Evolutionary conservation across 2,888 invertebrate species (phyloP).

Genomic region (Dynastes hyllus): DNA sequence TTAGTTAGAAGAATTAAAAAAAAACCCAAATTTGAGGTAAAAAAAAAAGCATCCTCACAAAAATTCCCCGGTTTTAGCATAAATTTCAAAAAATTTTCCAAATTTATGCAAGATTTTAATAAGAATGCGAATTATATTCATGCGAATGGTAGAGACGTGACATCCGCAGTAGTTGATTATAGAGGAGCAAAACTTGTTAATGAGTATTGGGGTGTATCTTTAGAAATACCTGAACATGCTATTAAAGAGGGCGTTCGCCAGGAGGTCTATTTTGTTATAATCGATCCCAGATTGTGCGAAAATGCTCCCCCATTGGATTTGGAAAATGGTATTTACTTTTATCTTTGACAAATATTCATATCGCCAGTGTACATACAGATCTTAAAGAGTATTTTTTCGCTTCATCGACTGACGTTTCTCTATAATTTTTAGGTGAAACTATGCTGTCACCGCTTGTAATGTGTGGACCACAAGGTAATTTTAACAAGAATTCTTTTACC

Average conservation of each 20-base stretch:
- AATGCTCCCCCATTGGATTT: constrained; percentile 88
- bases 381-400: constrained; percentile 56
- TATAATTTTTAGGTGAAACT: constrained; percentile 84
- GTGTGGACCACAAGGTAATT: constrained; percentile 94
- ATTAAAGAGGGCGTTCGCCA: constrained; percentile 87
- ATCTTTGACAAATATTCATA: constrained; percentile 38
- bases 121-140: constrained; percentile 57
- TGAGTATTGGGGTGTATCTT: constrained; percentile 91
- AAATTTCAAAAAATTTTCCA: constrained; percentile 61
- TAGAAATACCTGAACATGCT: constrained; percentile 92
- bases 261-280: constrained; percentile 94
- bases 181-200: constrained; percentile 89
- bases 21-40: too few relatives aligned
- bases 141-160: constrained; percentile 69
- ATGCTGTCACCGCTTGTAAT: constrained; percentile 95
- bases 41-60: constrained; percentile 63
- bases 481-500: too few relatives aligned
- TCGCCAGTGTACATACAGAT: constrained; percentile 63
- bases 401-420: constrained; percentile 54
- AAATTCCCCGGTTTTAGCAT: constrained; percentile 59
- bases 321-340: constrained; percentile 83
- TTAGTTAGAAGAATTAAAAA: too few relatives aligned
- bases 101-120: constrained; percentile 60
- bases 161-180: constrained; percentile 78
- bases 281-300: constrained; percentile 85